Evolutionary conservation across 2,888 invertebrate genomes (phyloP).

Genomic region (Eupithecia abbreviata): DNA sequence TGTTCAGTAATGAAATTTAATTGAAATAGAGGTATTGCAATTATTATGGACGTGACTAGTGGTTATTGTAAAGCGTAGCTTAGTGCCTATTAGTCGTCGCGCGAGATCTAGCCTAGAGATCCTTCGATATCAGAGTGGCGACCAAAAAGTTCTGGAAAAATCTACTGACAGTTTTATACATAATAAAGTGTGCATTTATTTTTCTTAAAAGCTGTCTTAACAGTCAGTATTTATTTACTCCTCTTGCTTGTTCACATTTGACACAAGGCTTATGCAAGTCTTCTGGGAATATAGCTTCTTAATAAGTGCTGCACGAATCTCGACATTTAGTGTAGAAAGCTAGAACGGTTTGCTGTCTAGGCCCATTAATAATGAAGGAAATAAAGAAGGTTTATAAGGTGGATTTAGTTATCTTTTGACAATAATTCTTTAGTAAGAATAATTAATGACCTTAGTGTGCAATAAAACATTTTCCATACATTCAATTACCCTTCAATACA

Average conservation of each 20-base stretch:
- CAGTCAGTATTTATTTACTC: background rate
- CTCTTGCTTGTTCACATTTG: background rate
- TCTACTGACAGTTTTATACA: no score
- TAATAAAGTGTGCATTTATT: background rate
- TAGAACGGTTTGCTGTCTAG: background rate
- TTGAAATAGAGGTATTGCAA: conserved; percentile 20
- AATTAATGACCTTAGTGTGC: no score
- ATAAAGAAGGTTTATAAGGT: background rate
- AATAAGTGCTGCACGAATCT: background rate
- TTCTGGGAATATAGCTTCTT: background rate
- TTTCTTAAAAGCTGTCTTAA: background rate
- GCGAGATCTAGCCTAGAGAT: background rate
- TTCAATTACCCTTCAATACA: no score
- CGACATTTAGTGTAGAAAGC: background rate
- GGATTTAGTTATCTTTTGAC: no score
- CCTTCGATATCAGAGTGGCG: no score
- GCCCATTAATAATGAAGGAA: background rate
- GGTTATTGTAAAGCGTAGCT: background rate
- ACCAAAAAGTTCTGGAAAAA: no score
- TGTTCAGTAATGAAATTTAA: conserved; percentile 25
- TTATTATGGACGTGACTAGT: conserved; percentile 10
- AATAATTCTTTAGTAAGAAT: no score
- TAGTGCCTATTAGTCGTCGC: background rate
- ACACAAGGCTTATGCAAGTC: background rate
- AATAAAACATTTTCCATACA: no score